These are phyloP conservation scores for Luehdorfia chinensis DNA, from an alignment of 1,140 invertebrate species.

Conservation along the genomic window DNA sequence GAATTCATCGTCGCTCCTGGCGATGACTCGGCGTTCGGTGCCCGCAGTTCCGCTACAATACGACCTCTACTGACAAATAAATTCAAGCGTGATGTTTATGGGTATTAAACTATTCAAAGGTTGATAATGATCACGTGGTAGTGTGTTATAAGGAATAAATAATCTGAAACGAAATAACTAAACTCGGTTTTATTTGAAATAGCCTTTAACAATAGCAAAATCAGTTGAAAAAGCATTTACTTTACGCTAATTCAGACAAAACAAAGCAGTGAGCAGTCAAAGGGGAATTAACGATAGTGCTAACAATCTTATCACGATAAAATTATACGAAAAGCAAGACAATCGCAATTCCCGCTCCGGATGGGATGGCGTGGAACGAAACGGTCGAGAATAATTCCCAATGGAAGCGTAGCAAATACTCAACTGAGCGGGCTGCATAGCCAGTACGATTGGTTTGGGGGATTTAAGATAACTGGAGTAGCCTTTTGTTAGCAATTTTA, in stretches of 20 bases:
- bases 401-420: constrained; percentile 31
- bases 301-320: constrained; percentile 19
- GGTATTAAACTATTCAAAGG: too few species aligned
- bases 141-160: too few species aligned
- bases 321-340: constrained; percentile 18
- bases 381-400: constrained; percentile 36
- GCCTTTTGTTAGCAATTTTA: not conserved
- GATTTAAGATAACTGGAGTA: constrained; percentile 17
- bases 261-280: constrained; percentile 13
- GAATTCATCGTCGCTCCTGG: too few species aligned
- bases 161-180: too few species aligned
- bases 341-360: constrained; percentile 12
- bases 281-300: constrained; percentile 19
- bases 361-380: constrained; percentile 20
- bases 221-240: not conserved
- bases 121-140: too few species aligned
- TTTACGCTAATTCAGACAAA: constrained; percentile 6
- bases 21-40: too few species aligned
- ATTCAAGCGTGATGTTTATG: too few species aligned
- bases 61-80: too few species aligned
- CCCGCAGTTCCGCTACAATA: too few species aligned
- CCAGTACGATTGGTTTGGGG: constrained; percentile 26
- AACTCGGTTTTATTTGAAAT: too few species aligned
- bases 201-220: not conserved
- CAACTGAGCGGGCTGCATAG: constrained; percentile 1